Evolutionary conservation across 2,888 invertebrate genomes (phyloP).

Genomic region (Geophilus truncorum): DNA sequence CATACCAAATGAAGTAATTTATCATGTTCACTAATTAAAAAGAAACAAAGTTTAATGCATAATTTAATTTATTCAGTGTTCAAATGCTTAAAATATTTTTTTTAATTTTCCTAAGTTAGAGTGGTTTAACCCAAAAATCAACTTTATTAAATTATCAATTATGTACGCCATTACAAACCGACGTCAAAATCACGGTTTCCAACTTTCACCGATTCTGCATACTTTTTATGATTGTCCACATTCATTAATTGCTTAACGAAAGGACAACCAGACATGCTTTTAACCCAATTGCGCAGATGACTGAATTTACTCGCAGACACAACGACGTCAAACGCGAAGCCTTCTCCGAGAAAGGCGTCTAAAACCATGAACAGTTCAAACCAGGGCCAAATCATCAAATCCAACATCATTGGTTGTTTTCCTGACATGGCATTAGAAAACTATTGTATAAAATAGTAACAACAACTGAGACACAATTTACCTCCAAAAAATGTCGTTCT

Average conservation of each 20-base stretch:
- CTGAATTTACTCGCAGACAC: neutral
- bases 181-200: neutral
- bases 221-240: neutral
- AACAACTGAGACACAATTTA: neutral
- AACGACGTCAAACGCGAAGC: neutral
- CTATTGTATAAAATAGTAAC: neutral
- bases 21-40: no score
- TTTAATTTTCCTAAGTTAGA: no score
- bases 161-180: neutral
- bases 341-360: neutral
- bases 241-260: neutral
- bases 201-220: neutral
- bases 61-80: no score
- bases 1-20: no score
- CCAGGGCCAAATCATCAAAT: conserved; percentile 33
- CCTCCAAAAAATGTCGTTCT: neutral
- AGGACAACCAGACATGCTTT: neutral
- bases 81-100: no score
- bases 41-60: no score
- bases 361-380: neutral
- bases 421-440: conserved; percentile 14
- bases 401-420: neutral
- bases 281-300: neutral
- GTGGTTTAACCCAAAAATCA: no score
- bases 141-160: neutral